Evolutionary conservation across 2,113 vertebrate species (phyloP).

Genomic region (Typhlomys cinereus): DNA sequence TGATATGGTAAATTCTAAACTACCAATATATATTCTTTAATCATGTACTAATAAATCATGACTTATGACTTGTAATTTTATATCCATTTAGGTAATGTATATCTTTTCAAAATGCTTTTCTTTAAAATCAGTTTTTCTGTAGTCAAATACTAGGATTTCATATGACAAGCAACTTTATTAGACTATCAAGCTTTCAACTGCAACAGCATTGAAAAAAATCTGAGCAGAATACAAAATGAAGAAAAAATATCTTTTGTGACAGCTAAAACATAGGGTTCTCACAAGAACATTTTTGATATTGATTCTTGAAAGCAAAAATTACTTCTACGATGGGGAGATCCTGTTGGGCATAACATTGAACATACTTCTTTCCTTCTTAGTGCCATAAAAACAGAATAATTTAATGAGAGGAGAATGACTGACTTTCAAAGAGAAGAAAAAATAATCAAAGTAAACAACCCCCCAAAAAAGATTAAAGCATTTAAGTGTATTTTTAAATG

Average conservation of each 20-base stretch:
- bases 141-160: conserved; percentile 42
- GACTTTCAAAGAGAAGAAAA: background rate
- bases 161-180: conserved; percentile 59
- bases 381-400: background rate
- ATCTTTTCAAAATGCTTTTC: background rate
- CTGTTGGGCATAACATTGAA: conserved; percentile 2
- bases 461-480: conserved; percentile 26
- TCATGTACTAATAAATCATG: background rate
- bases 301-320: conserved; percentile 61
- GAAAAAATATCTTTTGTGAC: conserved; percentile 51
- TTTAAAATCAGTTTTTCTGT: conserved; percentile 26
- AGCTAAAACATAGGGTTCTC: conserved; percentile 50
- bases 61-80: background rate
- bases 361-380: conserved; percentile 7
- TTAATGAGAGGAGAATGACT: background rate
- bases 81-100: conserved; percentile 13
- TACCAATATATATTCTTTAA: conserved; percentile 17
- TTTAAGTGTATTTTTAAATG: background rate
- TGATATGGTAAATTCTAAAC: background rate
- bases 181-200: conserved; percentile 34
- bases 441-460: background rate
- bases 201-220: conserved; percentile 22
- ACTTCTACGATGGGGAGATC: background rate
- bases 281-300: conserved; percentile 56
- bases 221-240: conserved; percentile 55